Conservation (phyloP, 2,888 invertebrate species). For the Fabriciana adippe region DNA sequence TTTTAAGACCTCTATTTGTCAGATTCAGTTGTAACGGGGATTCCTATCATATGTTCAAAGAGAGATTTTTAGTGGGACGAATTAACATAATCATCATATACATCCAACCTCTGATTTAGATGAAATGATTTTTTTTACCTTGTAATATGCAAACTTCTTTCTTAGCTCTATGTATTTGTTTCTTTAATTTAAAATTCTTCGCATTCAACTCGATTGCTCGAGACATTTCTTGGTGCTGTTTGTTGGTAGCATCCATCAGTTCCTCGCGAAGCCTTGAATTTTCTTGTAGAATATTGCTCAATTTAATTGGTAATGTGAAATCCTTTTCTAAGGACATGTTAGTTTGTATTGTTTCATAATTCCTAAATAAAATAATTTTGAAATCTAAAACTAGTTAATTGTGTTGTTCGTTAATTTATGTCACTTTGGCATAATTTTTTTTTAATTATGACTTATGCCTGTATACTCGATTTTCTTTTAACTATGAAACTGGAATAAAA, state of each 20-base stretch:
- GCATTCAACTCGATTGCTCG: conserved; percentile 68
- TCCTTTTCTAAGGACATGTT: conserved; percentile 4
- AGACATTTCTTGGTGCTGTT: conserved; percentile 71
- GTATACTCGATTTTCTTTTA: too few relatives aligned
- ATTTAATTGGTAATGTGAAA: conserved; percentile 25
- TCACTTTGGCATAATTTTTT: conserved; percentile 3
- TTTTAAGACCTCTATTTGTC: too few relatives aligned
- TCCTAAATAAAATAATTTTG: neutral
- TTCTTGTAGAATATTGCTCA: conserved; percentile 49
- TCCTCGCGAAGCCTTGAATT: conserved; percentile 51
- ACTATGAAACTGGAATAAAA: too few relatives aligned
- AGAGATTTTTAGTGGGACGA: too few relatives aligned
- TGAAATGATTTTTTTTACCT: conserved; percentile 24
- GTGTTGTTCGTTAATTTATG: neutral
- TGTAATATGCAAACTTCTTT: conserved; percentile 48
- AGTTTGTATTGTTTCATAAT: conserved; percentile 16
- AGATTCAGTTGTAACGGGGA: too few relatives aligned
- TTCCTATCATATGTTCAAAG: too few relatives aligned
- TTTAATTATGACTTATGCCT: too few relatives aligned
- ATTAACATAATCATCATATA: too few relatives aligned
- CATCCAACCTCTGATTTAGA: too few relatives aligned
- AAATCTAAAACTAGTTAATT: neutral
- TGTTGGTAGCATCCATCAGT: conserved; percentile 57
- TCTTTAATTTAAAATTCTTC: conserved; percentile 52
- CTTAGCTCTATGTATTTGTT: conserved; percentile 52